A percentile compares a stretch with the other conserved stretches of the same genome.
phyloP scores from a whole-genome alignment of 1,140 invertebrate species.

The Drosophila ercepeae region DNA sequence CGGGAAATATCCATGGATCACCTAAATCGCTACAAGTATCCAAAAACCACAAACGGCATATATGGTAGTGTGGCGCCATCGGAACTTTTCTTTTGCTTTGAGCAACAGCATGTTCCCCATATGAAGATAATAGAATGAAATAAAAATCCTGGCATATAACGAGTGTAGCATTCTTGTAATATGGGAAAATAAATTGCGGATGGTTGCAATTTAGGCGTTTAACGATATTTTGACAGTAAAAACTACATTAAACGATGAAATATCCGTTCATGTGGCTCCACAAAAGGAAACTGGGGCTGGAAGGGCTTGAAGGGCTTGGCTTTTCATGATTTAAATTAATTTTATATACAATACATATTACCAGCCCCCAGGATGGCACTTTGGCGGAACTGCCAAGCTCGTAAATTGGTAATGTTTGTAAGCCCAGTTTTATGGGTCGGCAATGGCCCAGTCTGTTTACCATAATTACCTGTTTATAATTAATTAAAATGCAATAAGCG shows the following conservation, averaged over 20 bases:
- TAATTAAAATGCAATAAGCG: slow-evolving; percentile 83
- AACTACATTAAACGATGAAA: slow-evolving; percentile 40
- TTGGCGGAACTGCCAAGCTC: slow-evolving; percentile 47
- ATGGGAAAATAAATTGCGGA: slow-evolving; percentile 56
- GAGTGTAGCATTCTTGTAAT: no score
- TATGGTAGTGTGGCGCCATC: slow-evolving; percentile 10
- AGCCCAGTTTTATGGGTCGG: slow-evolving; percentile 36
- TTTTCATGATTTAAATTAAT: slow-evolving; percentile 53
- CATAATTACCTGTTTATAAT: slow-evolving; percentile 83
- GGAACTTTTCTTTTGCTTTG: background rate
- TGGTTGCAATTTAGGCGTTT: slow-evolving; percentile 58
- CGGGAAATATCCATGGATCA: slow-evolving; percentile 9
- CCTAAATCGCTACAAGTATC: slow-evolving; percentile 10
- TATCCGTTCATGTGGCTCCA: slow-evolving; percentile 19
- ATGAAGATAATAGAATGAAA: no score
- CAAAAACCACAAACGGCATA: slow-evolving; percentile 37
- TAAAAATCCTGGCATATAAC: no score
- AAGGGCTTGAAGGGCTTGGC: background rate
- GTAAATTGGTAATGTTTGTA: slow-evolving; percentile 45
- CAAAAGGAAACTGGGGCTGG: no score
- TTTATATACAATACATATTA: slow-evolving; percentile 14
- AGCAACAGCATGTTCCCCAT: background rate
- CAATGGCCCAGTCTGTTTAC: slow-evolving; percentile 62
- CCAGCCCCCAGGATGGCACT: slow-evolving; percentile 18
- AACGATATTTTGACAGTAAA: slow-evolving; percentile 56